Evolutionary conservation across 2,888 invertebrate species (phyloP), one percentile per base, ranked within the genome.

Genomic region (Pyralis farinalis): DNA sequence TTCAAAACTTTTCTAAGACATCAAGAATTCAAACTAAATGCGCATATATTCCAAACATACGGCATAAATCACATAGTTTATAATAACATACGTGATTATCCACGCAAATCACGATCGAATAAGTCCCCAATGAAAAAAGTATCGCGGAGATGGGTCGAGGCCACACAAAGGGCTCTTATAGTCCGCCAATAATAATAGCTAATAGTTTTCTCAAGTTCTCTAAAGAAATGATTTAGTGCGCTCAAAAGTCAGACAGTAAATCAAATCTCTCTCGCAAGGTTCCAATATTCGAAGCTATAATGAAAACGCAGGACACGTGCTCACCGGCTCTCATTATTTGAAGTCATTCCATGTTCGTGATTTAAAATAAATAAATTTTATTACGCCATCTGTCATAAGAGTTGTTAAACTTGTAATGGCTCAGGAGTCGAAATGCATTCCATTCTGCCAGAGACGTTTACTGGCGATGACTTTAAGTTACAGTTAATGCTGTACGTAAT

Each of bases 201-300:
- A 87, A 86, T 88, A 86, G 84, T 88, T 86, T 80, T 86, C 81
- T 83, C 77, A 77, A 84, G 72, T 81, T 82, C 77, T 70, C 82
- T 85, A 84, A 73, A 83, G 71, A 78, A 62, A 76, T 86, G 87
- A 88, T 87, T 87, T 86, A 86, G 70, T 77, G 67, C 69, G 69
- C 71, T 85, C 83, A 76, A 85, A 84, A 84, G 82, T 83, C 78
- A 57, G 58, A 73, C 75, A 73, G 79, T 88, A 88, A 88, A 87
- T 88, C 87, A 87, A 66, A 70, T 51, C 64, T 72, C 68, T 83
- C 71, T 73, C 74, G 62, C 46, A 51, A 62, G 58, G 65, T 67
- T 63, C 63, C 74, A 66, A 69, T 71, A 69, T 67, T 55, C 61
- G 49, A 54, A 55, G 59, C 64, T 65, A 70, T 81, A 78, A 80